Base-by-base conservation (phyloP, 2,113 vertebrate species). In the Centropristis striata region DNA sequence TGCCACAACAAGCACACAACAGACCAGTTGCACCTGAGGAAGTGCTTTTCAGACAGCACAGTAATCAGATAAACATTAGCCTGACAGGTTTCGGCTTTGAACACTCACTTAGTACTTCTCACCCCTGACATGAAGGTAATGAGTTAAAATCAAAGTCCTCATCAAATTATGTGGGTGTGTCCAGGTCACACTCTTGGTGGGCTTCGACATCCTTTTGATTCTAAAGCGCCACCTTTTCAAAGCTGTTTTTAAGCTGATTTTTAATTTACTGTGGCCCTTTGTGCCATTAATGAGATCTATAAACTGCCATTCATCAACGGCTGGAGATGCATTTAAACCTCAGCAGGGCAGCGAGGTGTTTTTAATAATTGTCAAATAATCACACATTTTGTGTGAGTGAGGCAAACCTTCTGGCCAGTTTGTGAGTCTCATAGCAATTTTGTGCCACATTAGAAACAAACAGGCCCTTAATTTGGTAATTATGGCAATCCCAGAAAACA, bases 81-180 rank as follows among this genome's bases (percentile, higher is more conserved):
- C 89, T 90, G 92, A 93, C 93, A 92, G 89, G n/a, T 82, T 89
- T 81, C 23, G 23, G 47, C 90, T 92, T 92, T 91, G 88, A 92
- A 91, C 89, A 90, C 91, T 86, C 88, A 92, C 90, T 92, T 81
- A 89, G 89, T 92, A 83, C 83, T 81, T 94, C 91, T 86, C 87
- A 90, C 91, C 90, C 84, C 39, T 9, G 79, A 82, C 79, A 78
- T 78, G 81, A 86, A 86, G 86, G 84, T 78, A 91, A 90, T 82
- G 80, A 86, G 77, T 47, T 63, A 51, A 54, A 92, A 91, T 87
- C 90, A 89, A 92, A 94, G 91, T 85, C 85, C 85, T 91, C 90
- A 88, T 89, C 90, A 88, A 81, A 81, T 83, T 51, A 71, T 68
- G 76, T 46, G 79, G 81, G 71, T 50, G 80, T 68, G 82, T 60